Percentiles rank a stretch among this genome's conserved stretches.
These are phyloP conservation scores for Megaceryle torquata DNA, from an alignment of 2,113 vertebrate species.

Conservation along the genomic window DNA sequence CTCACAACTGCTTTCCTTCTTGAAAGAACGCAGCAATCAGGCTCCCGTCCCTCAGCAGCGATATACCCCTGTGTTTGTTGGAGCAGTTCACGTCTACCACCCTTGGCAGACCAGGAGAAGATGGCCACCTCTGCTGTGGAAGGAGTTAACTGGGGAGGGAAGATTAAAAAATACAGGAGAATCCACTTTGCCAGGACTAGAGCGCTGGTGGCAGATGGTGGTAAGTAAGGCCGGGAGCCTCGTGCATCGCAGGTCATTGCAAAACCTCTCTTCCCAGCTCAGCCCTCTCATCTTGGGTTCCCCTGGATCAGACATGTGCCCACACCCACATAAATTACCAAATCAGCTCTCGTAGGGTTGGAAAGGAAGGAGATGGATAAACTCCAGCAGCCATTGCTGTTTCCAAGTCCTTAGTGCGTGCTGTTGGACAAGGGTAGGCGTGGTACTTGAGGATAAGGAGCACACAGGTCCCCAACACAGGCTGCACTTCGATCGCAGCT, in stretches of 20 bases:
- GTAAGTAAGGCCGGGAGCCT: neutral
- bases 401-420: neutral
- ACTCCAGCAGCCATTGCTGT: neutral
- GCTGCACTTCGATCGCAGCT: neutral
- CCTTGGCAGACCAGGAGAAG: neutral
- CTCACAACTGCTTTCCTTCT: neutral
- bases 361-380: neutral
- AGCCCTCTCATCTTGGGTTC: neutral
- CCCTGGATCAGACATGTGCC: neutral
- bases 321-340: neutral
- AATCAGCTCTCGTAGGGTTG: neutral
- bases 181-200: neutral
- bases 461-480: neutral
- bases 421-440: neutral
- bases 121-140: too few relatives aligned
- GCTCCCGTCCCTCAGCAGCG: neutral
- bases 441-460: neutral
- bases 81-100: neutral
- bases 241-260: neutral
- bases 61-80: neutral
- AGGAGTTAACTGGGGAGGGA: neutral
- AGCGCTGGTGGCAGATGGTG: neutral
- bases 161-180: rapidly evolving
- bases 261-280: neutral
- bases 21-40: neutral